Evolutionary conservation across 2,888 invertebrate genomes (phyloP).

Genomic region (Dione juno): DNA sequence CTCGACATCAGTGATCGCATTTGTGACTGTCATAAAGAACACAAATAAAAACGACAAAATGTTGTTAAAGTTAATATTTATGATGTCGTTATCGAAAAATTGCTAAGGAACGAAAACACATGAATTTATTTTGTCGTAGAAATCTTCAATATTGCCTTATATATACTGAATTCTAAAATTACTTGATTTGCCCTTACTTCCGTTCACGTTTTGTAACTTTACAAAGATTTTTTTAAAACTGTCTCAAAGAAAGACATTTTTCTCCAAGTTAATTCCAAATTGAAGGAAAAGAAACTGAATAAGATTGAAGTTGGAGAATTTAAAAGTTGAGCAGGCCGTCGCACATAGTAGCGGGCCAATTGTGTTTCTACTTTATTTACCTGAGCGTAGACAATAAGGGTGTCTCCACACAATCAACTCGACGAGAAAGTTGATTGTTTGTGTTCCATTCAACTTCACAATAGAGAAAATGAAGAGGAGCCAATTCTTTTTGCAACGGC

Average conservation of each 20-base stretch:
- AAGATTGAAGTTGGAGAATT: constrained; percentile 65
- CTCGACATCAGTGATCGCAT: not conserved
- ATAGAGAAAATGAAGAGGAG: constrained; percentile 80
- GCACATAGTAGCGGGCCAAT: constrained; percentile 68
- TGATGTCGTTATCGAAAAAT: not conserved
- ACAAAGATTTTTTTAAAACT: constrained; percentile 53
- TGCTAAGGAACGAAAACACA: not conserved
- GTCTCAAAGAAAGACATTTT: constrained; percentile 25
- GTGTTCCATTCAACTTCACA: constrained; percentile 78
- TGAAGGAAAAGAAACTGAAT: constrained; percentile 50
- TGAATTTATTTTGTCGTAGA: not conserved
- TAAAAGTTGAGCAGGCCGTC: constrained; percentile 73
- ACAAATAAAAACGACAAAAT: not conserved
- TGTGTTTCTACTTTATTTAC: constrained; percentile 76
- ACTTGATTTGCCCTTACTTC: constrained; percentile 12
- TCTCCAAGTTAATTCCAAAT: constrained; percentile 29
- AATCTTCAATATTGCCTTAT: constrained; percentile 3
- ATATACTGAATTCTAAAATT: constrained; percentile 14
- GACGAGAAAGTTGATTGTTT: constrained; percentile 78
- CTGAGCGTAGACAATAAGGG: constrained; percentile 78
- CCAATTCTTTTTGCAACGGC: constrained; percentile 75
- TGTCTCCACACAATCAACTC: constrained; percentile 77
- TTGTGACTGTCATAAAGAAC: not conserved
- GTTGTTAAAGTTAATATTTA: not conserved
- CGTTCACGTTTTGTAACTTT: constrained; percentile 65